A percentile compares a stretch with the other conserved stretches of the same genome.
Conservation (phyloP, 2,113 vertebrate genomes). For the Haliaeetus leucogaster region DNA sequence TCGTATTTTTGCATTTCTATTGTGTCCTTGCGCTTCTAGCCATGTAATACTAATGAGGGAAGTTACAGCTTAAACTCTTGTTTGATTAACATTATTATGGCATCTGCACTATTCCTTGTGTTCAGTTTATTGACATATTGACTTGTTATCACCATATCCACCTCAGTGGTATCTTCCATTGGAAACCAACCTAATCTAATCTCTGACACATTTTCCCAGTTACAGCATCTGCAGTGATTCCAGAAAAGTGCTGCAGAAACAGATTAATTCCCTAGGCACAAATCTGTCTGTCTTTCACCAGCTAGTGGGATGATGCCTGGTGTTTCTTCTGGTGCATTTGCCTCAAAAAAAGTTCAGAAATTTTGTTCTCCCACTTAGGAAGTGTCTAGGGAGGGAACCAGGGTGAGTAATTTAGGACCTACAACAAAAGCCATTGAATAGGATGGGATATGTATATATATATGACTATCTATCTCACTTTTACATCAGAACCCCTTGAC, state of each 20-base stretch:
- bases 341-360: background rate
- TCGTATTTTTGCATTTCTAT: background rate
- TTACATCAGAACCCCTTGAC: background rate
- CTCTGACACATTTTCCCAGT: constrained; percentile 2
- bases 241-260: background rate
- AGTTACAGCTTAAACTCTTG: background rate
- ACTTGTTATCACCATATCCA: background rate
- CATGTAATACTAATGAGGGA: background rate
- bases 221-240: background rate
- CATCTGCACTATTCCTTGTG: background rate
- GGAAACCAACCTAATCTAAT: background rate
- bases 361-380: background rate
- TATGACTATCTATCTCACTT: background rate
- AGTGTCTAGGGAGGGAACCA: background rate
- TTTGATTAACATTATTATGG: background rate
- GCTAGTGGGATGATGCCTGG: background rate
- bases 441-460: background rate
- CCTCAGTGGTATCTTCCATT: background rate
- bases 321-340: background rate
- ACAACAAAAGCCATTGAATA: background rate
- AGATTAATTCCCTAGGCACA: background rate
- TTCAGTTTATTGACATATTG: background rate
- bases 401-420: background rate
- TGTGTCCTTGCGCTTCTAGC: background rate
- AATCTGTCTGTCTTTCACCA: background rate